Evolutionary conservation across 2,888 invertebrate species (phyloP).

Genomic region (Cryptosula pallasiana): DNA sequence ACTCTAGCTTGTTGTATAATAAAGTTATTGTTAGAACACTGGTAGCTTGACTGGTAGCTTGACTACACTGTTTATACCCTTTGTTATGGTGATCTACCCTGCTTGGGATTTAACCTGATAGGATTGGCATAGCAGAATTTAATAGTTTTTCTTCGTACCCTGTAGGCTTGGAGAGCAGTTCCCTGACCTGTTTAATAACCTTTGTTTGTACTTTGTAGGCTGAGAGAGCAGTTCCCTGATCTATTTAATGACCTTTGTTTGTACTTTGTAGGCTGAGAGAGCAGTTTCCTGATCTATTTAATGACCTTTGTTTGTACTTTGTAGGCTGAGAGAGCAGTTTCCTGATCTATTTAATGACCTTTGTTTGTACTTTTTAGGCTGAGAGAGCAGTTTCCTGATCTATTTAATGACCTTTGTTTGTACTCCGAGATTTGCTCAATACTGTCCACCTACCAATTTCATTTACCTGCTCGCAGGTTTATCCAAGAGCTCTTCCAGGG

Average conservation of each 20-base stretch:
- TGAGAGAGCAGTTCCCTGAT: constrained; percentile 58
- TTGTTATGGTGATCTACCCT: no score
- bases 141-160: not conserved
- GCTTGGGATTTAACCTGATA: no score
- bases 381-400: constrained; percentile 58
- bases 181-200: constrained; percentile 37
- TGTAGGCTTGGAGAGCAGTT: constrained; percentile 58
- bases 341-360: constrained; percentile 66
- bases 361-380: constrained; percentile 67
- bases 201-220: constrained; percentile 34
- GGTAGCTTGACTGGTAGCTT: no score
- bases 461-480: constrained; percentile 76
- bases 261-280: no score
- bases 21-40: no score
- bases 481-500: constrained; percentile 90
- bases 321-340: no score
- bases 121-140: no score
- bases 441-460: constrained; percentile 72
- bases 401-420: constrained; percentile 74
- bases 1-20: no score
- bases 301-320: not conserved
- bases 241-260: not conserved
- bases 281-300: no score
- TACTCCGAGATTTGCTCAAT: constrained; percentile 84
- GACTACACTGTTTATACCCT: no score